These are phyloP conservation scores for Dicrostonyx torquatus DNA, from an alignment of 2,797 vertebrate species.

Conservation along the genomic window DNA sequence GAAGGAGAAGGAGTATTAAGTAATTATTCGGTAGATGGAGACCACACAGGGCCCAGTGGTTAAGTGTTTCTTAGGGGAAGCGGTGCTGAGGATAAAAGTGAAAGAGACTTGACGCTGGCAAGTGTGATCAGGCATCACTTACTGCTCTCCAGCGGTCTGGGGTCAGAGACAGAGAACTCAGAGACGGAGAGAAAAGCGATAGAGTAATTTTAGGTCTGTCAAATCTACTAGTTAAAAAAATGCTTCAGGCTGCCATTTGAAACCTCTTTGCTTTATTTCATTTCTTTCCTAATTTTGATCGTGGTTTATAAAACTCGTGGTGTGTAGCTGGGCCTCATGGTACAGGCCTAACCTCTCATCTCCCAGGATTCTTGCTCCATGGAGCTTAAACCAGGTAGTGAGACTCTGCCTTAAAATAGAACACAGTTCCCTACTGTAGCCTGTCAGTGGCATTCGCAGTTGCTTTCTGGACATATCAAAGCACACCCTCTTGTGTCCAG, in stretches of 20 bases:
- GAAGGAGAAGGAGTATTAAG: neutral
- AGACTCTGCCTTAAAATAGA: neutral
- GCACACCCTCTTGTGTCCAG: neutral
- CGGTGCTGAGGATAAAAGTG: neutral
- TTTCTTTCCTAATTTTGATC: neutral
- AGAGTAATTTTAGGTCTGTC: neutral
- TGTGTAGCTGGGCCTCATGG: neutral
- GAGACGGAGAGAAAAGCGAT: neutral
- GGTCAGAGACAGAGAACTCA: neutral
- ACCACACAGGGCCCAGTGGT: neutral
- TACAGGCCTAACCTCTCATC: neutral
- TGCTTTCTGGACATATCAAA: neutral
- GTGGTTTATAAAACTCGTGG: neutral
- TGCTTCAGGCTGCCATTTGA: neutral
- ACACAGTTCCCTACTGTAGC: neutral
- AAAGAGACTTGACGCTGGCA: neutral
- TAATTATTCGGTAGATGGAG: neutral
- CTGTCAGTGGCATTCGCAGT: neutral
- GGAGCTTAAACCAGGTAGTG: neutral
- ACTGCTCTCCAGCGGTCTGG: neutral
- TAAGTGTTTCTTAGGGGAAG: neutral
- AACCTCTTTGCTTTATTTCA: neutral
- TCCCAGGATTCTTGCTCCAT: too few species aligned
- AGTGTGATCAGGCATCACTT: neutral
- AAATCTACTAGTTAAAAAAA: neutral